Conservation (phyloP, 2,113 vertebrate genomes). For the human region DNA sequence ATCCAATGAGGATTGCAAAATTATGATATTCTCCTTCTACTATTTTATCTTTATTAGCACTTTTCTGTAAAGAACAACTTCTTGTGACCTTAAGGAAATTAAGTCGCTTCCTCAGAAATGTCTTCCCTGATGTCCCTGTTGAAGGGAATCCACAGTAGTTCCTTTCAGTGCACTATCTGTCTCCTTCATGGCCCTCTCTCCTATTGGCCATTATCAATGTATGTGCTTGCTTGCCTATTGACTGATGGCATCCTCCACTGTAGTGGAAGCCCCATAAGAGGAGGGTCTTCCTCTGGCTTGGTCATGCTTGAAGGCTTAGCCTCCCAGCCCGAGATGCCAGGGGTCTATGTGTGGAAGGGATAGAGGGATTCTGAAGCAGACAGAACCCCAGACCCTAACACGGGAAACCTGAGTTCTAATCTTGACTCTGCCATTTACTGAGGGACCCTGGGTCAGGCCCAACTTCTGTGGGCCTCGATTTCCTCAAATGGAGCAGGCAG, state of each 20-base stretch:
- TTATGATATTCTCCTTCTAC: neutral
- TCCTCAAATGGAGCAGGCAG: neutral
- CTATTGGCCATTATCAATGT: neutral
- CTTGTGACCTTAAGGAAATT: neutral
- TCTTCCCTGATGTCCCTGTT: neutral
- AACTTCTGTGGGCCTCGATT: neutral
- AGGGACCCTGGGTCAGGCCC: neutral
- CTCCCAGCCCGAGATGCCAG: neutral
- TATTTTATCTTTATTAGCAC: neutral
- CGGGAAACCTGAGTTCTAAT: neutral
- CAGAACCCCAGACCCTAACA: neutral
- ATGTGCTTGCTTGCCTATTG: neutral
- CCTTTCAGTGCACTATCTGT: no score
- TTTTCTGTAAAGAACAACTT: neutral
- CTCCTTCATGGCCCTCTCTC: neutral
- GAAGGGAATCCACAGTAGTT: no score
- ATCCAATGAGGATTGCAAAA: neutral
- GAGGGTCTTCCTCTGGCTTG: neutral
- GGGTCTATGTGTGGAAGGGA: neutral
- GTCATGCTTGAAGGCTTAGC: neutral
- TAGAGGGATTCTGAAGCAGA: neutral
- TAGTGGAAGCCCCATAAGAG: accelerated
- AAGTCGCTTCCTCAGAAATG: neutral
- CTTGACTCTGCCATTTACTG: neutral
- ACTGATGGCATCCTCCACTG: no score